Conservation (phyloP, 2,888 invertebrate genomes). For the Pegoplata infirma region DNA sequence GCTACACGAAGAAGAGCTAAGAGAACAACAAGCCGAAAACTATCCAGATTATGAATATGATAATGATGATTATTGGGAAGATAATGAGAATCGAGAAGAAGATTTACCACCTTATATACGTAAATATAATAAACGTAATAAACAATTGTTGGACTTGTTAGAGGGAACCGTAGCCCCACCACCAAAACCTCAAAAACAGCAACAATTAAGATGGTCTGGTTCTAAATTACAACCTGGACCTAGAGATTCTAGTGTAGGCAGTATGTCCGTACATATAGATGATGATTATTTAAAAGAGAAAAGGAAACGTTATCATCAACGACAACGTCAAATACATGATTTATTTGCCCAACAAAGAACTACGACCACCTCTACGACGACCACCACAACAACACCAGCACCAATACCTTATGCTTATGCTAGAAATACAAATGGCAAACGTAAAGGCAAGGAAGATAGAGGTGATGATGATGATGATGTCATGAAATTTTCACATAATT, state of each 20-base stretch:
- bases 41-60: constrained; percentile 70
- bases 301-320: constrained; percentile 70
- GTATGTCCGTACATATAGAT: constrained; percentile 67
- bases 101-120: constrained; percentile 77
- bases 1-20: constrained; percentile 72
- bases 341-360: constrained; percentile 64
- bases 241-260: constrained; percentile 64
- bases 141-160: constrained; percentile 75
- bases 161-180: constrained; percentile 75
- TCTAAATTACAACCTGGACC: constrained; percentile 70
- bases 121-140: constrained; percentile 76
- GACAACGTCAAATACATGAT: constrained; percentile 64
- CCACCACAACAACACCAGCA: too few species aligned
- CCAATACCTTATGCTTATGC: constrained; percentile 8
- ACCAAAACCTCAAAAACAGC: constrained; percentile 62
- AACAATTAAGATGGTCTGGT: constrained; percentile 66
- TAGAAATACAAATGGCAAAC: constrained; percentile 51
- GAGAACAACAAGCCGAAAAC: constrained; percentile 69
- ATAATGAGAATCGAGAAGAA: constrained; percentile 68
- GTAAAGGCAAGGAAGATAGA: too few species aligned
- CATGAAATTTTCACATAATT: too few species aligned
- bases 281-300: constrained; percentile 73
- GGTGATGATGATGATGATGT: too few species aligned
- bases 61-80: constrained; percentile 59
- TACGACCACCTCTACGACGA: too few species aligned